Evolutionary conservation across 2,888 invertebrate genomes (phyloP).

Genomic region (Drosophila nigricruria): DNA sequence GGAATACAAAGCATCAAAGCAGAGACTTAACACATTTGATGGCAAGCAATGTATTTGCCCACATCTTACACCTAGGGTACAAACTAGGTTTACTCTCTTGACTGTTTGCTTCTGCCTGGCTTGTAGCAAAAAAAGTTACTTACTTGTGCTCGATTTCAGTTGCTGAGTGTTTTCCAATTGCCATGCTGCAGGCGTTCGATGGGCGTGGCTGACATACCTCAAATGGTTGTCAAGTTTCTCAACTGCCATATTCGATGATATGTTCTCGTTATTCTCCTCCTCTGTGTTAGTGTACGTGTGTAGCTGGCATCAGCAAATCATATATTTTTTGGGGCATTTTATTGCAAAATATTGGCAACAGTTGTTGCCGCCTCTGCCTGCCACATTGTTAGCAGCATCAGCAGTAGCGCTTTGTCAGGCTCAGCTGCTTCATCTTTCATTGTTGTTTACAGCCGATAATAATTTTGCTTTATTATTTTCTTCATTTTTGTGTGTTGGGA

Average conservation of each 20-base stretch:
- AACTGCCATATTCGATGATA: constrained; percentile 47
- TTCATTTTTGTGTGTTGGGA: constrained; percentile 2
- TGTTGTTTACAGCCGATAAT: constrained; percentile 61
- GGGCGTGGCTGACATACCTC: constrained; percentile 50
- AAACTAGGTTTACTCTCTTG: background rate
- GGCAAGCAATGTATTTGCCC: background rate
- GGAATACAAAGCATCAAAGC: background rate
- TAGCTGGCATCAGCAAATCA: constrained; percentile 67
- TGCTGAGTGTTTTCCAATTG: constrained; percentile 75
- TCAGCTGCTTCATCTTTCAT: constrained; percentile 43
- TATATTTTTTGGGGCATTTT: constrained; percentile 50
- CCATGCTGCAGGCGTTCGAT: constrained; percentile 40
- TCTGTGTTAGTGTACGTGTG: constrained; percentile 10
- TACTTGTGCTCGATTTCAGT: constrained; percentile 76
- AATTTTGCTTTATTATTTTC: constrained; percentile 76
- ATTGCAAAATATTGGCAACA: constrained; percentile 77
- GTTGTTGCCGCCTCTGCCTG: constrained; percentile 46
- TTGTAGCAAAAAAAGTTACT: constrained; percentile 63
- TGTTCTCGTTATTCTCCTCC: constrained; percentile 14
- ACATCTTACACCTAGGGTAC: background rate
- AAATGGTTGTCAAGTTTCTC: constrained; percentile 58
- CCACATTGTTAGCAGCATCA: constrained; percentile 35
- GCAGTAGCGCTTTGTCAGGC: constrained; percentile 27
- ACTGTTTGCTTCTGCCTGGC: background rate
- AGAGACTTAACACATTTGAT: background rate